Evolutionary conservation across 2,113 vertebrate species (phyloP).

Genomic region (Sinocyclocheilus anshuiensis): DNA sequence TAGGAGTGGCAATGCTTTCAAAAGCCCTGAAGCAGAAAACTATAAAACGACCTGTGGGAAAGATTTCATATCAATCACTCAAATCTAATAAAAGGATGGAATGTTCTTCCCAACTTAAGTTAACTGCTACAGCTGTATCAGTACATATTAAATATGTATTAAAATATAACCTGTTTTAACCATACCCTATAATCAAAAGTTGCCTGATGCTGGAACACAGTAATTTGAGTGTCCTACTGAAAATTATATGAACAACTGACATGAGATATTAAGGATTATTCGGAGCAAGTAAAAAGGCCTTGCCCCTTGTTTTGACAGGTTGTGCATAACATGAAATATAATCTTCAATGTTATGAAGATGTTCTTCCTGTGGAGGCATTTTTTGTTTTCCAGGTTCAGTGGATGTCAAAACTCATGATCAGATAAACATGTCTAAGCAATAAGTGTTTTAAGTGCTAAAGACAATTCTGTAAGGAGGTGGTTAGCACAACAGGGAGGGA

Average conservation of each 20-base stretch:
- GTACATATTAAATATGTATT: not conserved
- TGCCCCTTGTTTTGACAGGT: conserved; percentile 7
- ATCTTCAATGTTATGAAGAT: not conserved
- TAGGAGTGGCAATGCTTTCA: not conserved
- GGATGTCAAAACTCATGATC: not conserved
- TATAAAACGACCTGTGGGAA: not conserved
- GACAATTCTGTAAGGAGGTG: not conserved
- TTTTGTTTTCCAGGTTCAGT: not conserved
- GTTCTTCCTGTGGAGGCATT: not conserved
- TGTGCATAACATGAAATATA: conserved; percentile 24
- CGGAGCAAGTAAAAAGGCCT: not conserved
- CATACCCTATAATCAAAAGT: not conserved
- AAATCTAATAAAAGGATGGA: conserved; percentile 16
- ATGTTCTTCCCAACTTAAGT: not conserved
- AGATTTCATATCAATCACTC: not conserved
- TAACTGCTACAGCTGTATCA: not conserved
- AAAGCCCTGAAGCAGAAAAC: conserved; percentile 6
- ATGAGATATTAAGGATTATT: not conserved
- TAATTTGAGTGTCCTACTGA: not conserved
- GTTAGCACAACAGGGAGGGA: not conserved
- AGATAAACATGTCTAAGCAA: conserved; percentile 13
- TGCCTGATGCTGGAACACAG: not conserved
- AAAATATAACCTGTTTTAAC: not conserved
- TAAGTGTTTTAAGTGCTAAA: not conserved
- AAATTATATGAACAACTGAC: not conserved